These are phyloP conservation scores for Hoplodrina ambigua DNA, from an alignment of 2,888 invertebrate genomes.

Conservation along the genomic window DNA sequence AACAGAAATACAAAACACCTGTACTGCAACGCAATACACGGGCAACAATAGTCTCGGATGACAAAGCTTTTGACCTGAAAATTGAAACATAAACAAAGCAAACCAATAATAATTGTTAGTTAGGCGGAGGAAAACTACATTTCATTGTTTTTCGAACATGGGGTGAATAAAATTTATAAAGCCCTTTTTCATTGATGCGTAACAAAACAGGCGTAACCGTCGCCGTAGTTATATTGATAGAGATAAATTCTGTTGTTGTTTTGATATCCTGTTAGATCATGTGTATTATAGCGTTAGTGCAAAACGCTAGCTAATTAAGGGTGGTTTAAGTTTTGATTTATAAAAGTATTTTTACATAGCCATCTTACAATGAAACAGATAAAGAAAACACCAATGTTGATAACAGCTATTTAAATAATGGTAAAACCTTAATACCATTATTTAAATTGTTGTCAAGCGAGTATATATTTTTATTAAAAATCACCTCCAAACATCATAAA, in stretches of 20 bases:
- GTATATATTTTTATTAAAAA: background rate
- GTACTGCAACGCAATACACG: slow-evolving; percentile 23
- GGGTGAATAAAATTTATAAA: slow-evolving; percentile 26
- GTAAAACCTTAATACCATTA: too few relatives aligned
- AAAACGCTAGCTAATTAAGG: too few relatives aligned
- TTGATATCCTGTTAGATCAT: background rate
- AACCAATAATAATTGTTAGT: slow-evolving; percentile 24
- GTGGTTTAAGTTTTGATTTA: too few relatives aligned
- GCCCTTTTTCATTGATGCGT: slow-evolving; percentile 23
- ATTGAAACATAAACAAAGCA: slow-evolving; percentile 37
- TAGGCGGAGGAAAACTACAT: slow-evolving; percentile 19
- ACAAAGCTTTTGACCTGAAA: slow-evolving; percentile 44
- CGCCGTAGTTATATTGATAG: background rate
- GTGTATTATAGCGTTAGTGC: background rate
- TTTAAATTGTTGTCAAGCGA: background rate
- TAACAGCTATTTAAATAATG: too few relatives aligned
- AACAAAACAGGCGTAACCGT: slow-evolving; percentile 10
- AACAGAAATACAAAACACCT: slow-evolving; percentile 40
- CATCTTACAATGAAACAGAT: too few relatives aligned
- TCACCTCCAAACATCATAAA: slow-evolving; percentile 27
- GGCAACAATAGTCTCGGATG: slow-evolving; percentile 32
- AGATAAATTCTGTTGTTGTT: slow-evolving; percentile 22
- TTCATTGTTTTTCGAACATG: slow-evolving; percentile 38
- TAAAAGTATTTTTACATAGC: too few relatives aligned
- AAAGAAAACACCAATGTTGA: too few relatives aligned